Evolutionary conservation across 2,113 vertebrate genomes (phyloP).

Genomic region (Benthochromis sp.): DNA sequence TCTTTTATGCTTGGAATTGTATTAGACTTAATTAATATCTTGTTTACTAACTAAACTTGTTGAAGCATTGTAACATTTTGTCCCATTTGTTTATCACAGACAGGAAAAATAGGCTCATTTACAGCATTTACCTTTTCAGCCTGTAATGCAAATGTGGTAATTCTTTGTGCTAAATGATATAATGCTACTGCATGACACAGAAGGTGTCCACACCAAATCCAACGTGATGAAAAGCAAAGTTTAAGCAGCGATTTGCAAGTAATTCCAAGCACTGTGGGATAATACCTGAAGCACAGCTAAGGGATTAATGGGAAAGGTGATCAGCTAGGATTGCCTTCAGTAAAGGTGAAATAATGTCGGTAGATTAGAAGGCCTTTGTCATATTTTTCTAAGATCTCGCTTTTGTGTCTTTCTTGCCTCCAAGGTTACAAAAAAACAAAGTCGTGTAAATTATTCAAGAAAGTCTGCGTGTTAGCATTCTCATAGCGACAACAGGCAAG

Average conservation of each 20-base stretch:
- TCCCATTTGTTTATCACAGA: background rate
- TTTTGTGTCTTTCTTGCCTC: background rate
- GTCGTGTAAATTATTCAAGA: background rate
- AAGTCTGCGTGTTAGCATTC: background rate
- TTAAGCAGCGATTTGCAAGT: background rate
- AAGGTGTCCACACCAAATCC: background rate
- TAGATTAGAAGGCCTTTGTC: background rate
- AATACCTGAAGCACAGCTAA: background rate
- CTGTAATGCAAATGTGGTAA: background rate
- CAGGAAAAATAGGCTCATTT: background rate
- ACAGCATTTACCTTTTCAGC: rapidly evolving
- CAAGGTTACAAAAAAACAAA: background rate
- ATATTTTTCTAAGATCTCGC: background rate
- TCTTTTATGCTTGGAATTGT: background rate
- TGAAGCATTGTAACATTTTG: rapidly evolving
- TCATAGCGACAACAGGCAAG: background rate
- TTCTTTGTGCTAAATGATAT: background rate
- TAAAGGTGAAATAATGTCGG: background rate
- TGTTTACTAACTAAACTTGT: background rate
- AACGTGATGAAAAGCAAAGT: background rate
- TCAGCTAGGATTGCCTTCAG: background rate
- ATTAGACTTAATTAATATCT: background rate
- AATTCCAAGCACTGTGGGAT: background rate
- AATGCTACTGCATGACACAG: background rate
- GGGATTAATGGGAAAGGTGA: background rate